phyloP scores from a whole-genome alignment of 2,113 vertebrate species.

The Gila orcuttii region DNA sequence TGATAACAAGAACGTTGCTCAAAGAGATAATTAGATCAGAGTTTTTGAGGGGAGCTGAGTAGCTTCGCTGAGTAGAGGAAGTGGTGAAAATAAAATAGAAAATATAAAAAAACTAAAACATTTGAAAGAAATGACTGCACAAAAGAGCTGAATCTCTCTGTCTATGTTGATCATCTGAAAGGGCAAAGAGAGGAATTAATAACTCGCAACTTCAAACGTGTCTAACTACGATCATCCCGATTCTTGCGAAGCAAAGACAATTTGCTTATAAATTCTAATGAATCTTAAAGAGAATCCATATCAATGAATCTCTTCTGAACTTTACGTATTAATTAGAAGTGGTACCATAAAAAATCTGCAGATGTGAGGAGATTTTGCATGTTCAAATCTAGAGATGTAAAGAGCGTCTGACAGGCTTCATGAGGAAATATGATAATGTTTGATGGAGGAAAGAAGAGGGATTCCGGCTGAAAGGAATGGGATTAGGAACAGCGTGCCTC shows the following conservation, averaged over 20 bases:
- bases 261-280: conserved; percentile 50
- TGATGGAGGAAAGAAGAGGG: conserved; percentile 21
- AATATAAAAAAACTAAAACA: not conserved
- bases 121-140: not conserved
- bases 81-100: not conserved
- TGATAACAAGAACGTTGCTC: conserved; percentile 36
- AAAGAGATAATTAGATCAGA: conserved; percentile 26
- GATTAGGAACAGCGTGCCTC: conserved; percentile 43
- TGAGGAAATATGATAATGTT: conserved; percentile 44
- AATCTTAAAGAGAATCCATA: conserved; percentile 23
- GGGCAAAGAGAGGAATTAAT: conserved; percentile 51
- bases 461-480: conserved; percentile 29
- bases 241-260: conserved; percentile 29
- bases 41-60: not conserved
- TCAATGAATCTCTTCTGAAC: not conserved
- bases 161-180: conserved; percentile 38
- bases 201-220: conserved; percentile 40
- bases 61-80: not conserved
- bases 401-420: conserved; percentile 35
- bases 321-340: conserved; percentile 22
- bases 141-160: conserved; percentile 5
- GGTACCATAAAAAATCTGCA: conserved; percentile 23
- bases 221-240: conserved; percentile 16
- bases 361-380: conserved; percentile 38
- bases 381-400: conserved; percentile 41